These are phyloP conservation scores for Phalacrocorax carbo DNA, from an alignment of 2,113 vertebrate species.

Conservation along the genomic window DNA sequence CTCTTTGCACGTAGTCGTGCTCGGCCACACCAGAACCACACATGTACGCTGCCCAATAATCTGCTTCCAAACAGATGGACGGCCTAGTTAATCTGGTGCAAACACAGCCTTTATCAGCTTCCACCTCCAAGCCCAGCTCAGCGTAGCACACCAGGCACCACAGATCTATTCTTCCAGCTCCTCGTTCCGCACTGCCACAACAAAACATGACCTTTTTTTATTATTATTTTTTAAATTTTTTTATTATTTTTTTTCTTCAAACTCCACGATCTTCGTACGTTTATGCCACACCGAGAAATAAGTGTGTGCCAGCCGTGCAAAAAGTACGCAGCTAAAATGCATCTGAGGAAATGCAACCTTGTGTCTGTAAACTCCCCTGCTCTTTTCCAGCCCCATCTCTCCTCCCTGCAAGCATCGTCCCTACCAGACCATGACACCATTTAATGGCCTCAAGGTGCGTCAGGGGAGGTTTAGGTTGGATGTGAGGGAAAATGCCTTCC, in stretches of 20 bases:
- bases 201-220: background rate
- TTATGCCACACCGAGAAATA: background rate
- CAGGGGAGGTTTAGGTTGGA: no score
- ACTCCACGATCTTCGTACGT: background rate
- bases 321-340: background rate
- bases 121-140: background rate
- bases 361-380: background rate
- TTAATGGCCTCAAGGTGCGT: no score
- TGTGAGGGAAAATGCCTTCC: no score
- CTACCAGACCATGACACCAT: background rate
- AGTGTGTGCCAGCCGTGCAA: background rate
- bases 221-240: no score
- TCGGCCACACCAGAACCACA: background rate
- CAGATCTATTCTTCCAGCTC: background rate
- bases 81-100: background rate
- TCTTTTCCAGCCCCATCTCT: background rate
- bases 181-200: background rate
- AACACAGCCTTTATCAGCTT: background rate
- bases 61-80: background rate
- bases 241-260: background rate
- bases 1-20: background rate
- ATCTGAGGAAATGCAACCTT: background rate
- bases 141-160: background rate
- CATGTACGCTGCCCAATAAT: background rate
- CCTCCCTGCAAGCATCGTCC: accelerated